Base-by-base conservation (phyloP, 2,888 invertebrate species). In the Platycnemis pennipes region DNA sequence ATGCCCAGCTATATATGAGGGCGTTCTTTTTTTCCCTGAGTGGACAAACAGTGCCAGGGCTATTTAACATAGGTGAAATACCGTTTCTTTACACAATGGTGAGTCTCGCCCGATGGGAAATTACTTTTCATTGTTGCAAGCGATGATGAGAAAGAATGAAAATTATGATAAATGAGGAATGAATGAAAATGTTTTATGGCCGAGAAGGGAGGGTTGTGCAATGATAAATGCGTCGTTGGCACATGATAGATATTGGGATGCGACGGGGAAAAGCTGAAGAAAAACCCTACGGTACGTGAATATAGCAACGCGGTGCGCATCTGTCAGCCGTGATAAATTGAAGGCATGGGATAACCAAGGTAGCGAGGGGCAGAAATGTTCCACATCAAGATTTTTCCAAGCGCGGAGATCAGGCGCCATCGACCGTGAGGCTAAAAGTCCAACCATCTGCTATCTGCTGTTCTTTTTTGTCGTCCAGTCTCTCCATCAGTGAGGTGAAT, bases 141-240 rank as follows among this genome's bases (percentile, higher is more conserved):
- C 8, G 77, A 77, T 11, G 77, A 77, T 37, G 77, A 77, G 77
- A 77, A 77, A 77, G 37, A 11, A 77, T 31, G 77, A 77, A 77
- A 77, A 77, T 77, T 77, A 77, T 77, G 77, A 77, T 77, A 37
- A 77, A 77, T 77, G 77, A 77, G 37, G 37, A 37, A 77, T 37
- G 77, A 37, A 77, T 37, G 77, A 77, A 77, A 77, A 77, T 77
- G 77, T 31, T 77, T 77, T 37, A 77, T 13, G 7, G 77, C 13
- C 77, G 16, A 37, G 37, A 26, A 16, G 31, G 13, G 77, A 8
- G 77, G 77, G 77, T 37, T 77, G 22, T 16, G 0, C 13, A 22
- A 63, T 37, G 37, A 77, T 77, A 77, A 77, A 77, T 77, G 11
- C 37, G 37, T 77, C 31, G 31, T 37, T 77, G 37, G 37, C 77